phyloP scores from a whole-genome alignment of 2,113 vertebrate species.

The Microcebus griseorufus region DNA sequence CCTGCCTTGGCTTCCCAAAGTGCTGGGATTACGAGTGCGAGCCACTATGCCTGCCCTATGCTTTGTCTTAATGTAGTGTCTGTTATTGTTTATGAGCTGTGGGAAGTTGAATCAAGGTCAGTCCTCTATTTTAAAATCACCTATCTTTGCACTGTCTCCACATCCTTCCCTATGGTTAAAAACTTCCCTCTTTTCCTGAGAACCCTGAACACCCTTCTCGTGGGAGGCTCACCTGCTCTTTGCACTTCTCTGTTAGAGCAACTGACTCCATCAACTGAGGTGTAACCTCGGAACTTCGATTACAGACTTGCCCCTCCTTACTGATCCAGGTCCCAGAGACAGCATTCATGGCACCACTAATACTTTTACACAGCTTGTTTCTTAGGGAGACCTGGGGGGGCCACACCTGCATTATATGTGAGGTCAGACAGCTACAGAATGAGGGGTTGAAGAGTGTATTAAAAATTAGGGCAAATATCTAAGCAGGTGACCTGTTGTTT shows the following conservation, averaged over 20 bases:
- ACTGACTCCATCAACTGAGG: not conserved
- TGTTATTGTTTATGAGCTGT: not conserved
- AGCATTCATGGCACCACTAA: not conserved
- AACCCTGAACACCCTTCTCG: not conserved
- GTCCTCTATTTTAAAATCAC: not conserved
- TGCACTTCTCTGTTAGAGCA: not conserved
- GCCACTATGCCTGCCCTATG: too few relatives aligned
- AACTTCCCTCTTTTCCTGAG: conserved; percentile 15
- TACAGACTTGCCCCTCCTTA: not conserved
- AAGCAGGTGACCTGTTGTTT: not conserved
- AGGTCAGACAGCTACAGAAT: not conserved
- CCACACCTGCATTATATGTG: not conserved
- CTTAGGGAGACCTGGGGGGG: not conserved
- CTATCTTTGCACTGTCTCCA: not conserved
- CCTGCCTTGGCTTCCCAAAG: too few relatives aligned
- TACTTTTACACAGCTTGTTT: not conserved
- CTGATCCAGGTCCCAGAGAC: not conserved
- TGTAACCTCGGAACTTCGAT: not conserved
- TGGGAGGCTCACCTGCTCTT: not conserved
- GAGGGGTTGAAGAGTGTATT: not conserved
- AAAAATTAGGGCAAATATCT: not conserved
- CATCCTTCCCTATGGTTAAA: not conserved
- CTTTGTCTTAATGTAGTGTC: not conserved
- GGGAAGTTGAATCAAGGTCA: not conserved
- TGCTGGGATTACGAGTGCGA: too few relatives aligned